Base-by-base conservation (phyloP, 2,113 vertebrate species). In the Pungitius pungitius region DNA sequence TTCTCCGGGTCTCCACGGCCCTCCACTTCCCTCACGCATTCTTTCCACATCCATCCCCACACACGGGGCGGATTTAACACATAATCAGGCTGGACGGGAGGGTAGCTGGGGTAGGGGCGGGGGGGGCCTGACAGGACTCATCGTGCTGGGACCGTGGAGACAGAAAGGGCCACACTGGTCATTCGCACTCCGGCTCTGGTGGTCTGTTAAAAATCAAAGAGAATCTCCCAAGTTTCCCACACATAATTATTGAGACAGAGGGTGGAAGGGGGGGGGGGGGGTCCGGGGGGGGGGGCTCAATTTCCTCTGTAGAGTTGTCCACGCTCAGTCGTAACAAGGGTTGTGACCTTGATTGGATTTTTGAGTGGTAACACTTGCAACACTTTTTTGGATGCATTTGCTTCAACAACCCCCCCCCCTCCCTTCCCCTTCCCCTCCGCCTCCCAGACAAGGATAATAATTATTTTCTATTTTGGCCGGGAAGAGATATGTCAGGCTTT, bases 31-130 rank as follows among this genome's bases (percentile, higher is more conserved):
- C 51, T 43, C 43, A 1, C 1, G 55, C 87, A 91, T 92, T 88
- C 81, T 89, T 92, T 91, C 91, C 90, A 79, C 91, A 91, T 94
- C 88, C 81, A 88, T 90, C 90, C 85, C 51, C 87, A 92, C 92
- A 90, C 81, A 70, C 69, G 87, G n/a, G 88, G 89, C 91, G 91
- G 93, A 94, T 94, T 93, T 92, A 91, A 93, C 94, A 94, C 20
- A 75, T 91, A 94, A 92, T 93, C 83, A 93, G 83, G 76, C 67
- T 4, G 52, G 83, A 85, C 66, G 63, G 81, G 82, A 70, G 73
- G 82, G 78, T 72, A 42, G 84, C 24, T 35, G n/a, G 49, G 39
- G 61, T n/a, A 30, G 75, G 78, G 52, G 69, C 51, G 77, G 73
- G 35, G 81, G 56, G 75, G 85, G 70, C 78, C 68, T 88, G 87